phyloP scores from a whole-genome alignment of 1,140 invertebrate genomes.

The Solenopsis fugax region DNA sequence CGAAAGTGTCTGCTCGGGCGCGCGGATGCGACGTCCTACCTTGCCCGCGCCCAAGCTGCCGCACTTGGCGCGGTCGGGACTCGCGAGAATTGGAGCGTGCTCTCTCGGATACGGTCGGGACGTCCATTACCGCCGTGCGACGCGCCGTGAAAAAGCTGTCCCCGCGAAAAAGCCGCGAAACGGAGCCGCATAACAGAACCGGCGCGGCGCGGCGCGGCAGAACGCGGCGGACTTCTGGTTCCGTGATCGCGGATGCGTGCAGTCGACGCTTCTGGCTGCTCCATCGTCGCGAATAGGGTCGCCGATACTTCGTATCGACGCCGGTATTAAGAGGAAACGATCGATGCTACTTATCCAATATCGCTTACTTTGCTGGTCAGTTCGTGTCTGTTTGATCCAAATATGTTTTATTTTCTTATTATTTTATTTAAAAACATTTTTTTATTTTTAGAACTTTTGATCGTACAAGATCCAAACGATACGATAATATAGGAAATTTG shows the following conservation, averaged over 20 bases:
- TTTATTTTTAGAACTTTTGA: no score
- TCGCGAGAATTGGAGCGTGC: slow-evolving; percentile 83
- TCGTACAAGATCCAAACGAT: no score
- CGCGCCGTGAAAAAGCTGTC: slow-evolving; percentile 81
- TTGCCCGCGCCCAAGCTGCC: slow-evolving; percentile 12
- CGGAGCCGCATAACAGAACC: slow-evolving; percentile 74
- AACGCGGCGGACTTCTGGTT: slow-evolving; percentile 27
- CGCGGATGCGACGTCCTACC: slow-evolving; percentile 46
- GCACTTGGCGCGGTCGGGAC: slow-evolving; percentile 33
- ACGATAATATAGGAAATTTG: no score
- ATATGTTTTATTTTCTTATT: no score
- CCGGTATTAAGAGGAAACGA: neutral
- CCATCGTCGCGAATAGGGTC: slow-evolving; percentile 28
- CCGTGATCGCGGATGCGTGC: slow-evolving; percentile 37
- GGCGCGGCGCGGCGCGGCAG: slow-evolving; percentile 2
- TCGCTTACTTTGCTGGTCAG: no score
- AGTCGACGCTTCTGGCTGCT: neutral
- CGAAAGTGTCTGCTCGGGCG: slow-evolving; percentile 63
- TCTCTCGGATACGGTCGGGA: slow-evolving; percentile 77
- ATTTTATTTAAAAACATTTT: no score
- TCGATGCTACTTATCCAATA: no score
- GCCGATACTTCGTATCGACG: neutral
- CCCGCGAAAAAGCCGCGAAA: slow-evolving; percentile 79
- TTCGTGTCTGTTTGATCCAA: no score
- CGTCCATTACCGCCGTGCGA: slow-evolving; percentile 80